Base-by-base conservation (phyloP, 1,140 invertebrate species). In the Helicoverpa armigera region DNA sequence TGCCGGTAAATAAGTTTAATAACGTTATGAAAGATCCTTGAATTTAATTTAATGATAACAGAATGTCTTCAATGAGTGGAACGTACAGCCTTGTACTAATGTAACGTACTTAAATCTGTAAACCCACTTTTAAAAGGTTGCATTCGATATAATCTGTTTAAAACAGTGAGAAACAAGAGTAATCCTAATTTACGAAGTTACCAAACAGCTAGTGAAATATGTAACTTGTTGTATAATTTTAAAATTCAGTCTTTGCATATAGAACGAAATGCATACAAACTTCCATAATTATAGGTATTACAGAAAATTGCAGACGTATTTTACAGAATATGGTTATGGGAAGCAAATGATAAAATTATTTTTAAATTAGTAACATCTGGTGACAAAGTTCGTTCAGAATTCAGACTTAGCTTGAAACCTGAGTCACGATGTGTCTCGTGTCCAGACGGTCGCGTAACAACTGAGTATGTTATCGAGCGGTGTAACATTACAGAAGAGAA, bases 181-280 rank as follows among this genome's bases (percentile, higher is more conserved):
- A 48, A 65, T 65, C 63, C 35, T 53, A 31, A 54, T 29, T 63
- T 63, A 63, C 12, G 18, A 31, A 31, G 18, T 54, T 72, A 53
- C 50, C 23, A 14, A 29, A 53, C 50, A 9, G 18, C 50, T 5
- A n/a, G 16, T 48, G 23, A 65, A 65, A 65, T 65, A 65, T 31
- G 58, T 48, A 43, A 65, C n/a, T n/a, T 54, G 54, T n/a, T 29
- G 69, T 23, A 72, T 72, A 72, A 70, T 51, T 72, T 53, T 18
- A 29, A 53, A 53, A 72, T 54, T 51, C 12, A 72, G 13, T 50
- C 13, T 23, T 72, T 72, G 69, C 69, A 72, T 72, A 72, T 72
- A 72, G 23, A 72, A 72, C 50, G 69, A 72, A 72, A 72, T 72
- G 69, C 69, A 72, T 72, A 72, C 50, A 72, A 72, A 72, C 23